phyloP scores from a whole-genome alignment of 2,888 invertebrate genomes.

The Tetragonula carbonaria region DNA sequence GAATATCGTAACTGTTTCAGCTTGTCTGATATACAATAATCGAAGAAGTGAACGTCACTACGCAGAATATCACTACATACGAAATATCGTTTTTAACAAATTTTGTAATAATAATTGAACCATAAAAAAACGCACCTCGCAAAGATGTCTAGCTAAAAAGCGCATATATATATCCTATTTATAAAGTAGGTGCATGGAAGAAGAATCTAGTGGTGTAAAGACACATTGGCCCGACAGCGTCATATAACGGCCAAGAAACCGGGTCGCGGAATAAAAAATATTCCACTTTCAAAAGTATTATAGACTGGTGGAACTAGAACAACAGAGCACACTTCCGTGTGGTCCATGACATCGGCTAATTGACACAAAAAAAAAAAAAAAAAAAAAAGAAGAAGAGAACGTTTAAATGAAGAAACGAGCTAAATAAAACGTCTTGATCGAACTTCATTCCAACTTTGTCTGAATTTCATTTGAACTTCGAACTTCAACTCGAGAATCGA shows the following conservation, averaged over 20 bases:
- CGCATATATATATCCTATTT: constrained; percentile 8
- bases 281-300: constrained; percentile 27
- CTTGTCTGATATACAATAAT: too few relatives aligned
- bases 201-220: constrained; percentile 28
- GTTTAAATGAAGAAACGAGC: background rate
- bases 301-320: constrained; percentile 28
- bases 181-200: constrained; percentile 10
- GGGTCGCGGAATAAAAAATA: constrained; percentile 34
- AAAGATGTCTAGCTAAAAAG: background rate
- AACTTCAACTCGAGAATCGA: background rate
- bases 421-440: background rate
- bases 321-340: constrained; percentile 16
- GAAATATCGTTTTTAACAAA: too few relatives aligned
- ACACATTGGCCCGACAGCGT: background rate
- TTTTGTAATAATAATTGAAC: background rate
- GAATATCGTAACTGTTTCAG: too few relatives aligned
- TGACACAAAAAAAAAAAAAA: constrained; percentile 5
- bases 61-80: too few relatives aligned
- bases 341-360: constrained; percentile 16
- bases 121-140: background rate
- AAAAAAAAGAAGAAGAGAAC: background rate
- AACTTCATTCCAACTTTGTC: background rate
- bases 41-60: too few relatives aligned
- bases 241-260: constrained; percentile 22
- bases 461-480: background rate